These are phyloP conservation scores for Crotalus horridus DNA, from an alignment of 2,113 vertebrate genomes.

Conservation along the genomic window DNA sequence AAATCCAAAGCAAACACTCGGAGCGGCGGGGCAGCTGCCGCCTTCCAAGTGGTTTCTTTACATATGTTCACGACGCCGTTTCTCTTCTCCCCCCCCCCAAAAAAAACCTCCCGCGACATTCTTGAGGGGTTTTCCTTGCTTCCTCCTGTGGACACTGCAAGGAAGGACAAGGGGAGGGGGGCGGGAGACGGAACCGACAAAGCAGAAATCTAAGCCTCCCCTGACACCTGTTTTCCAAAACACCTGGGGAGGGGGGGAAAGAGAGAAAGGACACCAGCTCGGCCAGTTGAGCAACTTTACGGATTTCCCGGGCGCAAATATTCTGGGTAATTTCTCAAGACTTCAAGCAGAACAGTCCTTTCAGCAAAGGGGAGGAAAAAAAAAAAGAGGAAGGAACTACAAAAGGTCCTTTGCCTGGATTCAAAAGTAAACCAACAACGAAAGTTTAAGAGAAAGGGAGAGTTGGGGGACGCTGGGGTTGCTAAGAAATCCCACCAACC, in stretches of 20 bases:
- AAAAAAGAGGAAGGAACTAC: neutral
- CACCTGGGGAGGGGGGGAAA: neutral
- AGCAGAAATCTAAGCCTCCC: neutral
- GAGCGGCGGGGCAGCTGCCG: neutral
- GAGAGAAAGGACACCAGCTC: neutral
- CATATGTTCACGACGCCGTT: neutral
- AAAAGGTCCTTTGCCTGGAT: neutral
- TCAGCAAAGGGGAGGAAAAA: neutral
- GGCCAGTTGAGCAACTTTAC: conserved; percentile 6
- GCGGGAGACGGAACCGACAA: neutral
- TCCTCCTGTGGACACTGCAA: neutral
- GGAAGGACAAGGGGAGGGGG: neutral
- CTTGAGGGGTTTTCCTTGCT: neutral
- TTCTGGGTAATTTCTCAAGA: neutral
- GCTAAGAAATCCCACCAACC: conserved; percentile 25
- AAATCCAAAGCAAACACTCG: neutral
- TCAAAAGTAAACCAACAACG: neutral
- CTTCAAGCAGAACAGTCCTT: neutral
- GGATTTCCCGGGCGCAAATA: neutral
- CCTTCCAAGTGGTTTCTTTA: neutral
- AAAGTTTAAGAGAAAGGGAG: neutral
- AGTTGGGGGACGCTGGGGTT: no score
- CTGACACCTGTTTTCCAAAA: conserved; percentile 33
- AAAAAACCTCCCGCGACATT: neutral
- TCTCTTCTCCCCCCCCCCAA: neutral